Percentiles rank a stretch among this genome's conserved stretches.
phyloP scores from a whole-genome alignment of 1,140 invertebrate species.

The Panulirus ornatus region DNA sequence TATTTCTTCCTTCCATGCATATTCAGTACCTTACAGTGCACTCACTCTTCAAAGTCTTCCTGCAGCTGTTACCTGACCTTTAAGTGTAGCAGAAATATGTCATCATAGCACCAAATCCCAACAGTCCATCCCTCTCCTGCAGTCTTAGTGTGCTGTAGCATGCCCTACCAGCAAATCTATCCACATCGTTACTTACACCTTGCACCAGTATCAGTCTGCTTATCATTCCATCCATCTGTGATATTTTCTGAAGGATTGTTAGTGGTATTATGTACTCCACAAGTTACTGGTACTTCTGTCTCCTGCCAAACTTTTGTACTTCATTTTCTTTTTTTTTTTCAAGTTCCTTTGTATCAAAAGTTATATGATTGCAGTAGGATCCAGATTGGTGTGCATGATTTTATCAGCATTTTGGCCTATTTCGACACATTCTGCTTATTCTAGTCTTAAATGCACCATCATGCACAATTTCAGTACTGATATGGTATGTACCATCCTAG shows the following conservation, averaged over 20 bases:
- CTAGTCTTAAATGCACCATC: too few species aligned
- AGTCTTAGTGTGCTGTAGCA: background rate
- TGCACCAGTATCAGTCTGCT: background rate
- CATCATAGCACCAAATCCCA: background rate
- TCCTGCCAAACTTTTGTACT: too few species aligned
- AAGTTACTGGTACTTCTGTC: too few species aligned
- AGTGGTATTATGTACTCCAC: background rate
- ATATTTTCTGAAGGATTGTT: background rate
- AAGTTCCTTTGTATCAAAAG: too few species aligned
- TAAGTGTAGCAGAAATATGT: background rate
- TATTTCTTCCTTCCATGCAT: background rate
- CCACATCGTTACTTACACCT: background rate
- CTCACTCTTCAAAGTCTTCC: background rate
- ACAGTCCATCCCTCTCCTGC: background rate
- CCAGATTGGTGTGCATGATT: too few species aligned
- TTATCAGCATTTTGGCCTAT: too few species aligned
- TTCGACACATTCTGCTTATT: too few species aligned
- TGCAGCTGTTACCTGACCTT: background rate
- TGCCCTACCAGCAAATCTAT: background rate
- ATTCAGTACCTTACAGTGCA: background rate
- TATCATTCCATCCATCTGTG: background rate
- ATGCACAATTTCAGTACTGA: too few species aligned
- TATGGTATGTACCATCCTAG: too few species aligned
- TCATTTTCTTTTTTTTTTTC: too few species aligned
- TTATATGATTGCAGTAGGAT: too few species aligned